Base-by-base conservation (phyloP, 64 coral and sea anemone genomes). In the Dendronephthya gigantea region DNA sequence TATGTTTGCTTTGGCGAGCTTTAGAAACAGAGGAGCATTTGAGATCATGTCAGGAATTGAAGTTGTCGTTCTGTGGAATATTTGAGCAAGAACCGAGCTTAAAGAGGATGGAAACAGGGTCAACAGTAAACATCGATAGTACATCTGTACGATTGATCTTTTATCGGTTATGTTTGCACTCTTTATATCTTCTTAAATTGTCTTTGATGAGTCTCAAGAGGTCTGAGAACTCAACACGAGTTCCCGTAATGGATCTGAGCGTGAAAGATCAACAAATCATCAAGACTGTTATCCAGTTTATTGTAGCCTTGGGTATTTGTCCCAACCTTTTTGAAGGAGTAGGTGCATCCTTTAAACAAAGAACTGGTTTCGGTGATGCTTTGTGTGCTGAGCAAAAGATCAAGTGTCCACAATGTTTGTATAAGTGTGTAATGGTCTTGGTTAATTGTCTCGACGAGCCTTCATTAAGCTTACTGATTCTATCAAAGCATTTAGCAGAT, bases 401-500 rank as follows among this genome's bases (percentile, higher is more conserved):
- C 9, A 90, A 69, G 69, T 92, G 85, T 76, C 85, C 92, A 43
- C 88, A 72, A 45, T 83, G 34, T 51, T 85, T 96, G 33, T 88
- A 83, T 79, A 36, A 90, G 35, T 96, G 94, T 35, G 43, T 92
- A 25, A 84, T 72, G 43, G 70, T 76, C 7, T 65, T 96, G 43
- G 58, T 90, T 68, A 28, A 49, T 9, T 96, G 88, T 48, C 85
- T 90, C 29, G 47, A 90, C 68, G 85, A 92, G 13, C 69, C 85
- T 4, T 87, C 76, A 7, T 36, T 96, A 30, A 88, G 94, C 50
- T 50, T 88, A 4, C 48, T 92, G 38, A 81, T 92, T 68, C 83
- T 96, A 48, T 96, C 90, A 30, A 87, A 88, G n/a, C 94, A 96
- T 88, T 74, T 96, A 2, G 90, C 87, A 9, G 94, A 96, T 25